A percentile compares a stretch with the other conserved stretches of the same genome.
These are phyloP conservation scores for Ennomos fuscantarius DNA, from an alignment of 2,888 invertebrate species.

Conservation along the genomic window DNA sequence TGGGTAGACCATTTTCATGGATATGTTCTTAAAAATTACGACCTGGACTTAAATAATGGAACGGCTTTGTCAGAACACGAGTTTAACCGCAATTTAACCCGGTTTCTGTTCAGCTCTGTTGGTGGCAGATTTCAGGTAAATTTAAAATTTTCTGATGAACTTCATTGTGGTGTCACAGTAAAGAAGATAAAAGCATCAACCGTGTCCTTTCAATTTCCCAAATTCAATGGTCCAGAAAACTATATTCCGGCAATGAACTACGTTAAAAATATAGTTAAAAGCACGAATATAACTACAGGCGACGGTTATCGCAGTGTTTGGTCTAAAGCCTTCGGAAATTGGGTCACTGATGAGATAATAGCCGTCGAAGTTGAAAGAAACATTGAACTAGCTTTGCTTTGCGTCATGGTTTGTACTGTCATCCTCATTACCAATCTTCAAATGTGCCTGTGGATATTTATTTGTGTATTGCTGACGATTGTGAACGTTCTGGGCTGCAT, in stretches of 20 bases:
- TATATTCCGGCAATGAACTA: slow-evolving; percentile 91
- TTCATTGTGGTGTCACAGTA: slow-evolving; percentile 86
- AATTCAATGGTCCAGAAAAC: slow-evolving; percentile 86
- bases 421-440: slow-evolving; percentile 90
- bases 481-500: slow-evolving; percentile 91
- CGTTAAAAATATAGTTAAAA: slow-evolving; percentile 83
- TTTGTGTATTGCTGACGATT: slow-evolving; percentile 90
- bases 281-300: slow-evolving; percentile 85
- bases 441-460: slow-evolving; percentile 91
- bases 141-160: slow-evolving; percentile 86
- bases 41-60: slow-evolving; percentile 78
- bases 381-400: slow-evolving; percentile 89
- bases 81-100: slow-evolving; percentile 87
- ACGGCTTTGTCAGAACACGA: slow-evolving; percentile 76
- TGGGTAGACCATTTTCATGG: slow-evolving; percentile 88
- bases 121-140: slow-evolving; percentile 89
- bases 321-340: slow-evolving; percentile 89
- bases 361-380: slow-evolving; percentile 91
- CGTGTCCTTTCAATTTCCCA: slow-evolving; percentile 87
- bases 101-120: slow-evolving; percentile 88
- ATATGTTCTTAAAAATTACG: slow-evolving; percentile 85
- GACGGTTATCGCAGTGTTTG: slow-evolving; percentile 88
- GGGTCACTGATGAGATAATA: slow-evolving; percentile 92
- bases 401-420: slow-evolving; percentile 92
- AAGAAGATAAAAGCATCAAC: slow-evolving; percentile 86